Evolutionary conservation across 2,113 vertebrate genomes (phyloP).

Genomic region (Notechis scutatus): DNA sequence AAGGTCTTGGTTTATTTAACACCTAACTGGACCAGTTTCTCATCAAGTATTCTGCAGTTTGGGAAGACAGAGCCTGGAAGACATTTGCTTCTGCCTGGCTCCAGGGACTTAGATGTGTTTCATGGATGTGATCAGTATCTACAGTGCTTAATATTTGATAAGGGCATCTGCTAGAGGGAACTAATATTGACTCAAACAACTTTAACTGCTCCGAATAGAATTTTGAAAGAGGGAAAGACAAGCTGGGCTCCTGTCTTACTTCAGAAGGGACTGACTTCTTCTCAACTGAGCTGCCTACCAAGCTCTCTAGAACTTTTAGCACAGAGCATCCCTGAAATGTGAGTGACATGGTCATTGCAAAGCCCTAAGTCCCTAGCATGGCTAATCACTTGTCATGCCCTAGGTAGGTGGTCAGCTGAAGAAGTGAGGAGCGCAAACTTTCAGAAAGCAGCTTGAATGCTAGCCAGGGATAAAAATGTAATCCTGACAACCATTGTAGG

Average conservation of each 20-base stretch:
- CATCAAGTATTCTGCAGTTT: slow-evolving; percentile 21
- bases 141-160: slow-evolving; percentile 41
- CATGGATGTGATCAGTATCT: slow-evolving; percentile 9
- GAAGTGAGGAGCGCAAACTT: not conserved
- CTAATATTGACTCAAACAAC: not conserved
- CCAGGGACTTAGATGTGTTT: slow-evolving; percentile 9
- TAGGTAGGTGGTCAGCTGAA: not conserved
- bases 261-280: rapidly evolving
- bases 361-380: not conserved
- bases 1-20: slow-evolving; percentile 40
- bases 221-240: not conserved
- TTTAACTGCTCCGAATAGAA: not conserved
- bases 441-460: not conserved
- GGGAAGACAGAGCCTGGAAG: slow-evolving; percentile 11
- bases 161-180: slow-evolving; percentile 28
- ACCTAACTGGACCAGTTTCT: slow-evolving; percentile 40
- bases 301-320: not conserved
- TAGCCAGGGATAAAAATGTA: not conserved
- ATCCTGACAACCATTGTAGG: not conserved
- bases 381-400: not conserved
- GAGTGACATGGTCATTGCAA: not conserved
- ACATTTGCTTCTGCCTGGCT: slow-evolving; percentile 26
- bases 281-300: too few species aligned
- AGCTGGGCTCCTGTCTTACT: rapidly evolving
- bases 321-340: not conserved